A percentile compares a stretch with the other conserved stretches of the same genome.
Conservation (phyloP, 2,797 vertebrate species). For the Anolis apletophallus region DNA sequence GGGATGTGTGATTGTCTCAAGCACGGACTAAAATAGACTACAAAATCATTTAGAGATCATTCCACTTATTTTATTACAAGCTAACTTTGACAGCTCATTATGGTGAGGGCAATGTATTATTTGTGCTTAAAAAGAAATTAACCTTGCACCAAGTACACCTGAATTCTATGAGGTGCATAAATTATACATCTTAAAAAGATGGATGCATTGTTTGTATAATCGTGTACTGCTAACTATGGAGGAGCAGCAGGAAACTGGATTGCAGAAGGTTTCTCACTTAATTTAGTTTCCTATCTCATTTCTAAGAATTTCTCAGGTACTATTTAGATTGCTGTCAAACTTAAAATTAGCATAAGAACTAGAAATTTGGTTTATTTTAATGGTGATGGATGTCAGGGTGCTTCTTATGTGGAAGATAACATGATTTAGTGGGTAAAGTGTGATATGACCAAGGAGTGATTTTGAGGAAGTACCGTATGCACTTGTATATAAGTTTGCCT, state of each 20-base stretch:
- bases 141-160: not conserved
- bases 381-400: not conserved
- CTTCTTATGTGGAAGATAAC: not conserved
- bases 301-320: not conserved
- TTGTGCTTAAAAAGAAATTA: not conserved
- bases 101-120: not conserved
- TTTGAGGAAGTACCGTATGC: not conserved
- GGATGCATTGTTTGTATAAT: not conserved
- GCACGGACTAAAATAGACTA: not conserved
- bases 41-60: not conserved
- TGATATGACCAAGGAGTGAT: not conserved
- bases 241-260: not conserved
- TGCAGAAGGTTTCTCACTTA: not conserved
- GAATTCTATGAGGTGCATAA: not conserved
- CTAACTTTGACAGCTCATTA: not conserved
- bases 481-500: no score
- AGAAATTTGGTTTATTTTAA: slow-evolving; percentile 4
- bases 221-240: not conserved
- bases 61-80: not conserved
- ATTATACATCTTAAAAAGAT: not conserved
- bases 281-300: not conserved
- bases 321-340: not conserved
- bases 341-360: not conserved
- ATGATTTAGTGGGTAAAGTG: not conserved
- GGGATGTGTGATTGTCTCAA: not conserved